Evolutionary conservation across 1,140 invertebrate species (phyloP), one percentile per base, ranked within the genome.

Genomic region (Platyura marginata): DNA sequence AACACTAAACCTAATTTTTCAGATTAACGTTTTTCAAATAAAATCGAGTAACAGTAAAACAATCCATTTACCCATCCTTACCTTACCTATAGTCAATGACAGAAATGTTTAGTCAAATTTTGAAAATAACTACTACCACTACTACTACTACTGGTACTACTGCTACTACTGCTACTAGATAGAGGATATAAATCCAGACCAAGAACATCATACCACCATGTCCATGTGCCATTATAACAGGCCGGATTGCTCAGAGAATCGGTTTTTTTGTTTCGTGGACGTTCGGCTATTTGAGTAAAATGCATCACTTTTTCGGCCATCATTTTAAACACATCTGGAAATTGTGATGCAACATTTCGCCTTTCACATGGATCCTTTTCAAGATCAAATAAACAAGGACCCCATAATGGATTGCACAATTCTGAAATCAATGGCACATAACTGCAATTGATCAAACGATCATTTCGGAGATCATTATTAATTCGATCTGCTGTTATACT

Each of bases 291-390:
- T 22, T 56, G 45, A 40, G 62, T 59, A 42, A 68, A 70, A 35
- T 63, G 49, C 4, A 56, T 29, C 1, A 78, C 45, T 11, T 56
- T 44, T 16, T 48, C 49, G 71, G 53, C 53, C 19, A 82, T 44
- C 13, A 51, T 53, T 0, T 55, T 37, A 3, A 73, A 34, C 2
- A 72, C 53, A 9, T 57, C 38, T 3, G 69, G 69, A n/a, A 60
- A 40, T 1, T 50, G 34, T 1, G 51, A 42, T 8, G 72, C 74
- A 20, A 88, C 53, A 62, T 88, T 84, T 20, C 72, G 62, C 41
- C 60, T 70, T 57, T 88, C 84, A 51, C 84, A 88, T 0, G 84
- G 84, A 63, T 88, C 84, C 16, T 68, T 59, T 6, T 58, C 58
- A 21, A 88, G 65, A 50, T 88, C 73, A 56, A 77, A 89, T 1